Evolutionary conservation across 2,797 vertebrate species (phyloP), one percentile per base, ranked within the genome.

Genomic region (Syngnathus acus): DNA sequence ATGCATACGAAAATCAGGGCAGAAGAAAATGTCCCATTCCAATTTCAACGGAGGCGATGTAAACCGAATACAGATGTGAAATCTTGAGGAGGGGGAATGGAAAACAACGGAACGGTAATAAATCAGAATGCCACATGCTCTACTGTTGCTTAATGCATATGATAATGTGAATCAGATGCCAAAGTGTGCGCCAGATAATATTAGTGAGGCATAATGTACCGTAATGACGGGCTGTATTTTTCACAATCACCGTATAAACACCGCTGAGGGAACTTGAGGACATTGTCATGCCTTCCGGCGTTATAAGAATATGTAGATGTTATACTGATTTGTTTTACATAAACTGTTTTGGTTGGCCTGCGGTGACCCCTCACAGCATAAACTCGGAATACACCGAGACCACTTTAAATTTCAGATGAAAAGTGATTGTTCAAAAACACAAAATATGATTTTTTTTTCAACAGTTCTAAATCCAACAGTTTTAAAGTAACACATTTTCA

Each of bases 291-390:
- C 55, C 55, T 58, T 58, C 37, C 10, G 38, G 8, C 9, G 16
- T n/a, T 39, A 38, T n/a, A 59, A 19, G 38, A 19, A 59, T 19
- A 59, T 59, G 37, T 19, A 59, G 17, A 59, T 59, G 39, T 59
- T 17, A 59, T 5, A 38, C 37, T 5, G 37, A 11, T 23, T 19
- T 55, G 23, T 55, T 55, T 53, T 55, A 55, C 53, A 55, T 26
- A 55, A 54, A 13, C 17, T 21, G 17, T 60, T 60, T 60, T 60
- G 38, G 38, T 38, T 60, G 17, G 58, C 37, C 58, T 60, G 58
- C 17, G 17, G 38, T 40, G 37, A 60, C 19, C 37, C 38, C 9
- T n/a, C 3, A 76, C 74, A 83, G 77, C 79, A 81, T 78, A 82
- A 50, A 79, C 21, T 54, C n/a, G 8, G n/a, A 23, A 13, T 23